Evolutionary conservation across 2,888 invertebrate genomes (phyloP), one percentile per base, ranked within the genome.

Genomic region (Dugesia japonica): DNA sequence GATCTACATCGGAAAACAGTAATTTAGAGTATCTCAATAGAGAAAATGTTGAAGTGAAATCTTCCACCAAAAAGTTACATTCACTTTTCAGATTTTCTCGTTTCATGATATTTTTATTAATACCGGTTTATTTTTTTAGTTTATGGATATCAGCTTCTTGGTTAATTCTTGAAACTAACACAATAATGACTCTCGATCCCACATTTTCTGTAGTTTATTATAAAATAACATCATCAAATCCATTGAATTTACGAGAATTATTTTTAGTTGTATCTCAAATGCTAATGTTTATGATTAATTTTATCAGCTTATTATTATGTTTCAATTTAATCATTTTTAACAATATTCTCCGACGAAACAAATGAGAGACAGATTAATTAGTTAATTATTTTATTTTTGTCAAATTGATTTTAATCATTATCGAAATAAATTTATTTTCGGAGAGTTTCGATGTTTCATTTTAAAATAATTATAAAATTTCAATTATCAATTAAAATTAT

Each of bases 211-310:
- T n/a, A 56, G 17, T 23, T 56, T n/a, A 23, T n/a, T 56, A 20
- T n/a, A 56, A n/a, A 56, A 56, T 56, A 23, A 56, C 20, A n/a
- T n/a, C n/a, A 20, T 56, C 56, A 4, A 13, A 56, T 56, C 56
- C 56, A 56, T 56, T 56, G 7, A 56, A 56, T n/a, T 56, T 56
- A 23, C 4, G 56, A 56, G 56, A 56, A 56, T 56, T 56, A 56
- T 56, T 56, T 56, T 56, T 56, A 56, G 56, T 56, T 56, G 4
- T 56, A 20, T 56, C 56, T n/a, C 56, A 56, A n/a, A 56, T 56
- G 56, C 4, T 56, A 9, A 56, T 56, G 56, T 56, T 56, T n/a
- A 56, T 56, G 56, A 56, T 56, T 56, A 56, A 56, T 56, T 56
- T 56, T 56, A 56, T 56, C n/a, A 56, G 56, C 17, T 1, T 56